These are phyloP conservation scores for Scytalopus superciliaris DNA, from an alignment of 2,113 vertebrate species.

Conservation along the genomic window DNA sequence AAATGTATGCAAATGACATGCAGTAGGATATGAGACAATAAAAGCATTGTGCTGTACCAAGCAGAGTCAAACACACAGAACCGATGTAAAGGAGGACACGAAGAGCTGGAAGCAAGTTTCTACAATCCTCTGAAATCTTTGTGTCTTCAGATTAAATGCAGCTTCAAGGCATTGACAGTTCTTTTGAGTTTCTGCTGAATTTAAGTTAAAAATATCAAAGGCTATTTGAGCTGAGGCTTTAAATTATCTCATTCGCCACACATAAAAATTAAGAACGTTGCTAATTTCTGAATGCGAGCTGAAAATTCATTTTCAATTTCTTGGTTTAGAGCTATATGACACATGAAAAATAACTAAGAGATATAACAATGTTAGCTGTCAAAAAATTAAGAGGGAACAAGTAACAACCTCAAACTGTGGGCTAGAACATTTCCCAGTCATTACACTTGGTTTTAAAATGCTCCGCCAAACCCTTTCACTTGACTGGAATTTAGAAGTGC, in stretches of 20 bases:
- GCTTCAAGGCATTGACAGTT: background rate
- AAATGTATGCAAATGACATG: slow-evolving; percentile 34
- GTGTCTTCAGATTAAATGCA: background rate
- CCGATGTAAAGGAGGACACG: background rate
- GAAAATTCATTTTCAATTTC: background rate
- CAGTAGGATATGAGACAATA: slow-evolving; percentile 10
- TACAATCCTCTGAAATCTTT: background rate
- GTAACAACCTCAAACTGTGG: background rate
- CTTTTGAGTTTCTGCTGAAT: background rate
- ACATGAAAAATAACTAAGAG: background rate
- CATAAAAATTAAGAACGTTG: background rate
- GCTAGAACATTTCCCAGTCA: background rate
- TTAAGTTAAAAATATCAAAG: background rate
- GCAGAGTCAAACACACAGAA: background rate
- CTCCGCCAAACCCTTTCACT: background rate
- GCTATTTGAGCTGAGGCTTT: background rate
- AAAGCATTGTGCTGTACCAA: background rate
- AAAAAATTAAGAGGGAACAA: background rate
- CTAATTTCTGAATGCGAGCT: background rate
- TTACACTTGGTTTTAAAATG: background rate
- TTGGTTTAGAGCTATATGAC: background rate
- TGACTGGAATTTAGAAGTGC: background rate
- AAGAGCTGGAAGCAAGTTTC: background rate
- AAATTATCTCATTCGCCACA: background rate
- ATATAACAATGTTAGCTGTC: background rate